Base-by-base conservation (phyloP, 2,888 invertebrate species). In the Lepetodrilus schrolli region DNA sequence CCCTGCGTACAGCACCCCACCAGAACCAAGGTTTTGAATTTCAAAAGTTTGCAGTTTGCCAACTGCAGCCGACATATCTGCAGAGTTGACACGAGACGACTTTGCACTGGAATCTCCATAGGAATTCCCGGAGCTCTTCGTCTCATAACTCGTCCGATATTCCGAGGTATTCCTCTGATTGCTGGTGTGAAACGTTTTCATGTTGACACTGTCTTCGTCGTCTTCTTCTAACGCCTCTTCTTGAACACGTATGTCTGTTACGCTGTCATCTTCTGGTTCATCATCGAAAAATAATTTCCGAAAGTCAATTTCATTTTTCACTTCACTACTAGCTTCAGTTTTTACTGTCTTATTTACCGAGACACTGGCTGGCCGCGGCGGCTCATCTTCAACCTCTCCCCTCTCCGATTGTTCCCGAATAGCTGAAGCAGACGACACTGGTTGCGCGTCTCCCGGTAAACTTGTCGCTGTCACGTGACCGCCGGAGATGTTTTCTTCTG, bases 391-490 rank as follows among this genome's bases (percentile, higher is more conserved):
- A 30, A 7, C 58, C 38, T 66, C 37, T 66, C 38, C 26, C 36
- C 66, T 37, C 37, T 49, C 49, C 23, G 30, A 51, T 43, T 10
- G 26, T 21, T 38, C 20, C 26, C 13, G 38, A 47, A 20, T 47
- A 66, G 21, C 26, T 66, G 65, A 43, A 48, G 72, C 72, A 72
- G 72, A 72, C 65, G 72, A 65, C 47, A 58, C 49, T n/a, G 23
- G 47, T 26, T n/a, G 51, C 26, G 34, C 37, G 23, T 13, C 50
- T 21, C 37, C 21, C 37, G 20, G 30, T 38, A 30, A 23, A 49
- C 50, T 37, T 37, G 66, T 8, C 21, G 26, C 47, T n/a, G 72
- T 72, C 72, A 72, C 72, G 72, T 72, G 72, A 72, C 47, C 50
- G 66, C 36, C 34, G 17, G 49, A 38, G 34, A 70, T 21, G 38